Evolutionary conservation across 2,113 vertebrate species (phyloP).

Genomic region (Eulemur macaco): DNA sequence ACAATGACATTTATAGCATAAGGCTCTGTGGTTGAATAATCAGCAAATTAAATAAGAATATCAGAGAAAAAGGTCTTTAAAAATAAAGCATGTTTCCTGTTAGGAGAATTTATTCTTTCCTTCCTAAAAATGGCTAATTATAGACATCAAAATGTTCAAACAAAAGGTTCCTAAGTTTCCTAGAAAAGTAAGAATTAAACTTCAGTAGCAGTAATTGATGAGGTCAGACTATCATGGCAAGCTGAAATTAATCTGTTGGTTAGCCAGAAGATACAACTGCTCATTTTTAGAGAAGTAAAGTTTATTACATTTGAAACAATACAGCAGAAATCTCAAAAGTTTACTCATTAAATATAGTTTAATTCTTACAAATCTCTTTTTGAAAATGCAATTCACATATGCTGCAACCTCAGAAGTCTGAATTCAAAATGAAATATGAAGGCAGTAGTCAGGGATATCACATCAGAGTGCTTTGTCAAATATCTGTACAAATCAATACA

Average conservation of each 20-base stretch:
- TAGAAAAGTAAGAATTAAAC: constrained; percentile 74
- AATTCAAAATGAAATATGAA: constrained; percentile 78
- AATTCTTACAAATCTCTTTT: constrained; percentile 77
- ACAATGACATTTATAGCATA: constrained; percentile 86
- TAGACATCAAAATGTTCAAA: constrained; percentile 69
- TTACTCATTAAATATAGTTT: constrained; percentile 76
- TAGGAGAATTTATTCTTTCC: constrained; percentile 77
- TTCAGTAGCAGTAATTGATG: constrained; percentile 58
- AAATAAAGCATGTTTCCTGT: constrained; percentile 79
- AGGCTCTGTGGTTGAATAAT: constrained; percentile 87
- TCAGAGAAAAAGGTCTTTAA: constrained; percentile 82
- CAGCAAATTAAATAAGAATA: constrained; percentile 83
- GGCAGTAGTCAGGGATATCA: constrained; percentile 61
- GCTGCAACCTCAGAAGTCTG: constrained; percentile 58
- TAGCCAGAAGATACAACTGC: constrained; percentile 78
- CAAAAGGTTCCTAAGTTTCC: constrained; percentile 77
- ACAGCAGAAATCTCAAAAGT: constrained; percentile 81
- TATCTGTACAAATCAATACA: constrained; percentile 49
- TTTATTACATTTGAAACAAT: constrained; percentile 82
- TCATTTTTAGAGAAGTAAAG: constrained; percentile 74
- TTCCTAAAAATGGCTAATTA: constrained; percentile 79
- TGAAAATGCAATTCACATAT: constrained; percentile 75
- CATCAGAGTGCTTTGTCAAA: constrained; percentile 64
- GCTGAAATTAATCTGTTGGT: constrained; percentile 69
- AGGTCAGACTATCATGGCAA: constrained; percentile 69